Percentiles rank a stretch among this genome's conserved stretches.
Evolutionary conservation across 1,140 invertebrate species (phyloP).

Genomic region (Drosophila pseudoananassae): DNA sequence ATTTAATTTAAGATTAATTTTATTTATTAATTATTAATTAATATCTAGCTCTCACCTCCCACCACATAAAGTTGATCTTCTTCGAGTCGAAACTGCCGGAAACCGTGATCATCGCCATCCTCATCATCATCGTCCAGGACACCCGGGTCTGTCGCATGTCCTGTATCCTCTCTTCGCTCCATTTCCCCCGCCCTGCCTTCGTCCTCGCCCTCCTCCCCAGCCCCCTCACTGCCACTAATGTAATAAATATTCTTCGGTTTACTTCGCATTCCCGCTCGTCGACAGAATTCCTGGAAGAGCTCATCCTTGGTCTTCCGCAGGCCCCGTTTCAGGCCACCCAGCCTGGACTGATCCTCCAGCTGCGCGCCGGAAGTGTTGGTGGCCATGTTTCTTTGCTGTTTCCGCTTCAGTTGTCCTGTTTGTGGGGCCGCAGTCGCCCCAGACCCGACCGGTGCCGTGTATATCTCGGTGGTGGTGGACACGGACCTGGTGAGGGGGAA

Average conservation of each 20-base stretch:
- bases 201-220: slow-evolving; percentile 7
- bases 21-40: neutral
- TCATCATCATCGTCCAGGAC: slow-evolving; percentile 35
- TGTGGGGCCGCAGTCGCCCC: neutral
- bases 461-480: slow-evolving; percentile 81
- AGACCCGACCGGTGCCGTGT: slow-evolving; percentile 10
- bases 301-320: slow-evolving; percentile 82
- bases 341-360: slow-evolving; percentile 40
- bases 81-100: slow-evolving; percentile 60
- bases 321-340: slow-evolving; percentile 73
- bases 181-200: neutral
- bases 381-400: slow-evolving; percentile 55
- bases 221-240: slow-evolving; percentile 61
- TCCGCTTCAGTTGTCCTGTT: slow-evolving; percentile 21
- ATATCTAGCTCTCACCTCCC: slow-evolving; percentile 46
- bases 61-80: slow-evolving; percentile 73
- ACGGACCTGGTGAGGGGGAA: slow-evolving; percentile 81
- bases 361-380: slow-evolving; percentile 49
- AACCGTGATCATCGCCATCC: slow-evolving; percentile 66
- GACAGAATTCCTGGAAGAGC: slow-evolving; percentile 79
- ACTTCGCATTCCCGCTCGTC: slow-evolving; percentile 67
- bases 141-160: neutral
- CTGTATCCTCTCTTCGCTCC: slow-evolving; percentile 4
- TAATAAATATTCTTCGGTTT: slow-evolving; percentile 82
- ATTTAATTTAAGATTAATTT: neutral